phyloP scores from a whole-genome alignment of 2,888 invertebrate genomes.

The Ophonus ardosiacus region DNA sequence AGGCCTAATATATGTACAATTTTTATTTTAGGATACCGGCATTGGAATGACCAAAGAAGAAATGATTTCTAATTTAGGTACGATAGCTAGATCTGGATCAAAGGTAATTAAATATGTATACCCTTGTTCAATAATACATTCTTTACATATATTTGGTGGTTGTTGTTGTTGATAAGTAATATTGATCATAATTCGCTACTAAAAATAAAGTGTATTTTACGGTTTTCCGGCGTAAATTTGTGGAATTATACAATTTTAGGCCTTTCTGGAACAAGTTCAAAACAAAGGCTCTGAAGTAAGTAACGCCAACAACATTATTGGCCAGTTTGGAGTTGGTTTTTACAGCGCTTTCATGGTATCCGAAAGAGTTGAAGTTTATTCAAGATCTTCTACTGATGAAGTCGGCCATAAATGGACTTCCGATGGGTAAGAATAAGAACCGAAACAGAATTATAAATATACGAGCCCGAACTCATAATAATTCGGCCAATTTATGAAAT shows the following conservation, averaged over 20 bases:
- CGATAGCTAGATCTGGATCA: slow-evolving; percentile 97
- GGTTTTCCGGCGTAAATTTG: no score
- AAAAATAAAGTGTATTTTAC: neutral
- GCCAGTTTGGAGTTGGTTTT: slow-evolving; percentile 99
- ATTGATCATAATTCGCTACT: no score
- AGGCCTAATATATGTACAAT: neutral
- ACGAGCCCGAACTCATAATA: no score
- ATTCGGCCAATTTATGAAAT: no score
- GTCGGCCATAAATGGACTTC: slow-evolving; percentile 92
- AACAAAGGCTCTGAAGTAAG: slow-evolving; percentile 79
- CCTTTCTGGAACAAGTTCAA: slow-evolving; percentile 91
- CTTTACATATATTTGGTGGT: no score
- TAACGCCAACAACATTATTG: slow-evolving; percentile 88
- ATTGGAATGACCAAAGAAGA: slow-evolving; percentile 97
- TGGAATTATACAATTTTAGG: slow-evolving; percentile 74
- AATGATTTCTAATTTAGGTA: slow-evolving; percentile 92
- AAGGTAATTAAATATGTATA: no score
- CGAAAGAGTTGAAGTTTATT: slow-evolving; percentile 94
- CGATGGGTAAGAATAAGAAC: slow-evolving; percentile 86
- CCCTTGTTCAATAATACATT: no score
- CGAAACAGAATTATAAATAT: neutral
- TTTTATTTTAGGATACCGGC: slow-evolving; percentile 86
- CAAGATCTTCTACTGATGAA: slow-evolving; percentile 83
- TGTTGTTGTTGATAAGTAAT: no score
- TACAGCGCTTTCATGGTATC: slow-evolving; percentile 99